Evolutionary conservation across 1,140 invertebrate species (phyloP).

Genomic region (Monomorium pharaonis): DNA sequence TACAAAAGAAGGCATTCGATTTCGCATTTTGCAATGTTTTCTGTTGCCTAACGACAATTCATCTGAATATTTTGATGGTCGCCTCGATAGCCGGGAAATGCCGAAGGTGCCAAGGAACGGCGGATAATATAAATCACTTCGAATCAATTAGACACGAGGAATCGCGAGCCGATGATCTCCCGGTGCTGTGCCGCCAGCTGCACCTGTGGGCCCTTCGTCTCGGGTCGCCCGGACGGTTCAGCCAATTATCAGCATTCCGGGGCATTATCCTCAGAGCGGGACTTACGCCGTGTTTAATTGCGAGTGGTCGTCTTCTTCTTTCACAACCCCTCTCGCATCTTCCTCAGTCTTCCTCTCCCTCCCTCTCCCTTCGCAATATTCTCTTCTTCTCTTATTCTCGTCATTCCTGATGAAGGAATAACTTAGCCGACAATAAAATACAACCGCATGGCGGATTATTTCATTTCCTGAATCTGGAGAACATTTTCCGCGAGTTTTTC

Average conservation of each 20-base stretch:
- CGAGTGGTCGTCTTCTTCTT: slow-evolving; percentile 66
- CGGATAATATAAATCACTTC: slow-evolving; percentile 79
- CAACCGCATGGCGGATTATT: neutral
- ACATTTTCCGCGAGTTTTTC: neutral
- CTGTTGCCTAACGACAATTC: neutral
- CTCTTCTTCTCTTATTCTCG: slow-evolving; percentile 44
- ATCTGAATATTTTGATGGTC: slow-evolving; percentile 29
- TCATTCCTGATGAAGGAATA: slow-evolving; percentile 7
- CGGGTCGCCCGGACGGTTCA: slow-evolving; percentile 76
- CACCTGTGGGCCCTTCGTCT: slow-evolving; percentile 68
- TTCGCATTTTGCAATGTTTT: neutral
- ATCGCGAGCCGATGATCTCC: slow-evolving; percentile 79
- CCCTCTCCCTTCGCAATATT: slow-evolving; percentile 33
- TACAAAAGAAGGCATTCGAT: neutral
- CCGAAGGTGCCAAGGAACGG: slow-evolving; percentile 60
- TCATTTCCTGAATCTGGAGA: neutral
- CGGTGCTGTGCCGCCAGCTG: slow-evolving; percentile 71
- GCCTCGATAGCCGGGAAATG: slow-evolving; percentile 57
- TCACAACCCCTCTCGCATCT: slow-evolving; percentile 35
- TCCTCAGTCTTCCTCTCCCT: neutral
- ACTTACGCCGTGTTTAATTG: slow-evolving; percentile 78
- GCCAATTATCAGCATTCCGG: slow-evolving; percentile 83
- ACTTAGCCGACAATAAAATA: slow-evolving; percentile 18
- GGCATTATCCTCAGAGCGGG: slow-evolving; percentile 78
- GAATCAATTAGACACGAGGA: slow-evolving; percentile 81